Percentiles rank a stretch among this genome's conserved stretches.
phyloP scores from a whole-genome alignment of 2,797 vertebrate species.

The Meda fulgida region DNA sequence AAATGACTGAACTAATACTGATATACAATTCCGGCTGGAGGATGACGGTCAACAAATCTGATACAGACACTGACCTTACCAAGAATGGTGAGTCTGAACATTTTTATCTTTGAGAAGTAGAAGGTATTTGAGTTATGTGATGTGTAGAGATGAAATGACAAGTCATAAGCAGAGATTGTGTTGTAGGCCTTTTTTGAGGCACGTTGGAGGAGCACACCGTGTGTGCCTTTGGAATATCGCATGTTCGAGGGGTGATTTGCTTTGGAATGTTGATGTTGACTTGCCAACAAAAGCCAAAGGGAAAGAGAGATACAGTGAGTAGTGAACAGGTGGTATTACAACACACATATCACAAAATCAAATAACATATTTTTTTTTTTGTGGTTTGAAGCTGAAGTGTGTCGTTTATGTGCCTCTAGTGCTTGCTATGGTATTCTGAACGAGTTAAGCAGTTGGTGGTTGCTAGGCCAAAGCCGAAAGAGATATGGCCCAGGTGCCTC shows the following conservation, averaged over 20 bases:
- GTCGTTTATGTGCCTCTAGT: background rate
- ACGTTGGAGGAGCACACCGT: background rate
- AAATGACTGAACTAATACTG: conserved; percentile 48
- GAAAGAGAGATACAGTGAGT: background rate
- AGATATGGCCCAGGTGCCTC: background rate
- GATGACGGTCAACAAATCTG: conserved; percentile 49
- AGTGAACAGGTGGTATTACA: background rate
- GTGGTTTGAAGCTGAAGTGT: conserved; percentile 15
- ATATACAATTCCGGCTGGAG: conserved; percentile 41
- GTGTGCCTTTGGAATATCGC: background rate
- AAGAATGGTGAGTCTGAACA: conserved; percentile 37
- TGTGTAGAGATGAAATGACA: conserved; percentile 16
- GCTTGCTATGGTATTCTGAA: background rate
- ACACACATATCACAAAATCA: background rate
- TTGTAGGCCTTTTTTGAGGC: conserved; percentile 14
- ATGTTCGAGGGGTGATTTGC: background rate
- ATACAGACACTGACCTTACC: conserved; percentile 52
- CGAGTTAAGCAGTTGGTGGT: background rate
- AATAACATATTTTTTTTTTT: background rate
- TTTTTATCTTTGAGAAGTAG: conserved; percentile 11
- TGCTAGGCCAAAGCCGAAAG: background rate
- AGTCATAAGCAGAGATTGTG: conserved; percentile 15
- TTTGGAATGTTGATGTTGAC: conserved; percentile 25
- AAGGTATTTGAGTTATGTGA: conserved; percentile 6
- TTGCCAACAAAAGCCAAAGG: background rate